Percentiles rank a stretch among this genome's conserved stretches.
phyloP scores from a whole-genome alignment of 2,113 vertebrate genomes.

The Rhinopomastus cyanomelas region DNA sequence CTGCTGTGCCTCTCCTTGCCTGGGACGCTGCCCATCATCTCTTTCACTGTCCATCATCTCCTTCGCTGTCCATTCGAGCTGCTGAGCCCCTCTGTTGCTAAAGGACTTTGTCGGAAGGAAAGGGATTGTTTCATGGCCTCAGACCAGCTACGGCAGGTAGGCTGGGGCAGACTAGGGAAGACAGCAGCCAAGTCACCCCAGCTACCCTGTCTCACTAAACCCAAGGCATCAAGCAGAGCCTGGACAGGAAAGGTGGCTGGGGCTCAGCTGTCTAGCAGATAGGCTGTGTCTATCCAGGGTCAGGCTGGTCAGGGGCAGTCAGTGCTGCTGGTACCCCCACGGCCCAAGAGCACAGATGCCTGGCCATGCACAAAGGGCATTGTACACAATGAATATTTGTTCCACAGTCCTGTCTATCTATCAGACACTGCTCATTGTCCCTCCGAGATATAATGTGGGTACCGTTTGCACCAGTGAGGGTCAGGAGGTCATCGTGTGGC shows the following conservation, averaged over 20 bases:
- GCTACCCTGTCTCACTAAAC: accelerated
- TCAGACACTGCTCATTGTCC: background rate
- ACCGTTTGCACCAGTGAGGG: background rate
- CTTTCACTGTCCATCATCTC: accelerated
- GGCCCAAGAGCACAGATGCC: background rate
- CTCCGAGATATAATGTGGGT: background rate
- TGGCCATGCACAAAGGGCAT: too few relatives aligned
- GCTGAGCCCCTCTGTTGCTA: background rate
- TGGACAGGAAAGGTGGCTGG: accelerated
- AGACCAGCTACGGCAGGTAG: too few relatives aligned
- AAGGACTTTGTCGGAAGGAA: background rate
- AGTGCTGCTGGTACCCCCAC: too few relatives aligned
- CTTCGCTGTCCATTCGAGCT: accelerated
- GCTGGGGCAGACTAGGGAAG: background rate
- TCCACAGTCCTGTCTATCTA: accelerated
- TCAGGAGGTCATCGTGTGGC: too few relatives aligned
- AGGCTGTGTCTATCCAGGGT: too few relatives aligned
- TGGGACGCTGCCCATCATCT: accelerated
- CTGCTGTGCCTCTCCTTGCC: background rate
- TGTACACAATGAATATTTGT: background rate
- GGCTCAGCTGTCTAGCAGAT: too few relatives aligned
- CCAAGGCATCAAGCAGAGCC: background rate
- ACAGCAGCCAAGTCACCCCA: background rate
- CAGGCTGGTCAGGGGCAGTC: background rate
- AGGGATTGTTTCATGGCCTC: background rate